Base-by-base conservation (phyloP, 2,113 vertebrate species). In the Pimephales promelas region DNA sequence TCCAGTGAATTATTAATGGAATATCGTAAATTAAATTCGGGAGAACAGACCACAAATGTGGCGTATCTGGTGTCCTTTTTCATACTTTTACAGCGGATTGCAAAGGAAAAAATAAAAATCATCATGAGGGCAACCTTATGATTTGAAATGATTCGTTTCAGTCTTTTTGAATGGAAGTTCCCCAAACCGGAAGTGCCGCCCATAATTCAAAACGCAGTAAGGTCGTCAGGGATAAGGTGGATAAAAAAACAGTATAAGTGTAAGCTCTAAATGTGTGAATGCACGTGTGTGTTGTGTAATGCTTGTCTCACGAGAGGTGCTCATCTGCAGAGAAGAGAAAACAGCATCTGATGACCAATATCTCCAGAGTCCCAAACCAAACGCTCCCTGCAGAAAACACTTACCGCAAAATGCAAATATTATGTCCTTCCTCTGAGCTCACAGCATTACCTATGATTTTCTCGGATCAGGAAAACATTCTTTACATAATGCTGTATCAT, bases 241-340 rank as follows among this genome's bases (percentile, higher is more conserved):
- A n/a, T n/a, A n/a, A n/a, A n/a, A 36, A 40, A 40, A 36, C 34
- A 68, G 36, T 34, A 20, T 2, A 10, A 2, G 18, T 11, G 3
- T 36, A 68, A 36, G 18, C 31, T 40, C 3, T 10, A 40, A 54
- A 36, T 11, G 64, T 0, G 6, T 18, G 28, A 34, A 49, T 57
- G 20, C 22, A 47, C 54, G 66, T 72, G 52, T 47, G 62, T 84
- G 49, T 84, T 87, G 73, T 82, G 56, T 78, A 82, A 82, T 43
- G 59, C 13, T 1, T 4, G 74, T 82, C 73, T 80, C 72, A 47
- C 13, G 77, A 40, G 77, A 9, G n/a, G 14, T 47, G 3, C 56
- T 79, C 57, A 82, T 87, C 72, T 87, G 78, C 31, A 31, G 71
- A 54, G 3, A 26, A 73, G 34, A 73, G 40, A 43, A 28, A 75